These are phyloP conservation scores for Triplophysa bombifrons DNA, from an alignment of 2,797 vertebrate species.

Conservation along the genomic window DNA sequence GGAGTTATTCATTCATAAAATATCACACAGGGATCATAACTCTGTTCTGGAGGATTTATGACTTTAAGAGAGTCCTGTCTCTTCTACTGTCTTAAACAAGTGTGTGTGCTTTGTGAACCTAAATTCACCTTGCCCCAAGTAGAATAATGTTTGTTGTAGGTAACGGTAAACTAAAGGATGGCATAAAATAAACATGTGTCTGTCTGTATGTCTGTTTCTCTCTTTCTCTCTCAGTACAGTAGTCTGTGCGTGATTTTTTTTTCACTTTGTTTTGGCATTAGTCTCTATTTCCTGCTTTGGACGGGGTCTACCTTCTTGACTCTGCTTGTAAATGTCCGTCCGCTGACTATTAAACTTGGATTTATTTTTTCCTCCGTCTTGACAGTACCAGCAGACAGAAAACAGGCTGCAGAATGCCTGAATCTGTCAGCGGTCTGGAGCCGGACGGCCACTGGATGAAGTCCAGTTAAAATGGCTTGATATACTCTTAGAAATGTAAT, in stretches of 20 bases:
- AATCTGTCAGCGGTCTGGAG: conserved; percentile 26
- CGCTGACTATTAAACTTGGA: conserved; percentile 73
- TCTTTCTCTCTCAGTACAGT: conserved; percentile 2
- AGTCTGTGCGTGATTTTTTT: conserved; percentile 1
- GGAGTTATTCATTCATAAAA: conserved; percentile 28
- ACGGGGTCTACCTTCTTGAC: conserved; percentile 48
- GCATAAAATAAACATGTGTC: neutral
- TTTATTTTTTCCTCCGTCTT: conserved; percentile 70
- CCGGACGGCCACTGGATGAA: neutral
- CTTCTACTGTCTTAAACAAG: conserved; percentile 7
- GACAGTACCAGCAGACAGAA: conserved; percentile 39
- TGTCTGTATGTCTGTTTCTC: neutral
- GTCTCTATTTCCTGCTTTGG: conserved; percentile 45
- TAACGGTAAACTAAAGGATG: neutral
- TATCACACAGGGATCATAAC: conserved; percentile 35
- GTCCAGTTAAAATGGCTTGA: neutral
- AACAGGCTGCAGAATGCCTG: conserved; percentile 33
- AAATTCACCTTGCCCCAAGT: neutral
- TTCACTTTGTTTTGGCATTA: conserved; percentile 46
- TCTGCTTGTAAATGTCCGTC: conserved; percentile 53
- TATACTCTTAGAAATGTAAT: neutral
- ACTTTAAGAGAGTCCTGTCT: conserved; percentile 6
- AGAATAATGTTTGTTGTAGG: neutral
- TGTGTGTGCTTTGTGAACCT: neutral
- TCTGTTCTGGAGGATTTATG: conserved; percentile 28